Evolutionary conservation across 2,888 invertebrate species (phyloP).

Genomic region (Cylloceria caligata): DNA sequence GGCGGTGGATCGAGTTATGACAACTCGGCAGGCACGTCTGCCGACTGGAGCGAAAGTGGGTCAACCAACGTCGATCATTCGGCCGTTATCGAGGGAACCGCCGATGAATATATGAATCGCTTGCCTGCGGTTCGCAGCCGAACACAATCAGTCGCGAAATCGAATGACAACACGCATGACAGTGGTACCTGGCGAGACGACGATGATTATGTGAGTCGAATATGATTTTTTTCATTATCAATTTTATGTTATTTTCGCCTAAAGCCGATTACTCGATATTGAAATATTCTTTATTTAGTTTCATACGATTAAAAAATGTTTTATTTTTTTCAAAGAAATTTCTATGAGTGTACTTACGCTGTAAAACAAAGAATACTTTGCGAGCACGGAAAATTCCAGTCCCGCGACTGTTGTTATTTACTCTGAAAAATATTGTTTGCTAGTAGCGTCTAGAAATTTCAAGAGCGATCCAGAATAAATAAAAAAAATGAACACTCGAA

Average conservation of each 20-base stretch:
- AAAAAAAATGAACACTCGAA: no score
- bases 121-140: constrained; percentile 24
- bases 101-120: constrained; percentile 60
- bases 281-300: neutral
- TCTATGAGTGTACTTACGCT: neutral
- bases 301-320: no score
- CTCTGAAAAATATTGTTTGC: no score
- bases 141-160: constrained; percentile 16
- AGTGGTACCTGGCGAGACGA: constrained; percentile 64
- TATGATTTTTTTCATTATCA: neutral
- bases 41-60: constrained; percentile 39
- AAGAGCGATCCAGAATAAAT: no score
- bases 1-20: constrained; percentile 60
- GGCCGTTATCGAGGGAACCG: constrained; percentile 42
- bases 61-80: constrained; percentile 60
- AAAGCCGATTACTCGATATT: neutral
- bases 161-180: constrained; percentile 56
- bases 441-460: no score
- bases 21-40: constrained; percentile 53
- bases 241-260: neutral
- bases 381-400: neutral
- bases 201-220: constrained; percentile 60
- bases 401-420: no score
- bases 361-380: neutral
- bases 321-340: no score